Evolutionary conservation across 2,888 invertebrate species (phyloP).

Genomic region (Petrophora chlorosata): DNA sequence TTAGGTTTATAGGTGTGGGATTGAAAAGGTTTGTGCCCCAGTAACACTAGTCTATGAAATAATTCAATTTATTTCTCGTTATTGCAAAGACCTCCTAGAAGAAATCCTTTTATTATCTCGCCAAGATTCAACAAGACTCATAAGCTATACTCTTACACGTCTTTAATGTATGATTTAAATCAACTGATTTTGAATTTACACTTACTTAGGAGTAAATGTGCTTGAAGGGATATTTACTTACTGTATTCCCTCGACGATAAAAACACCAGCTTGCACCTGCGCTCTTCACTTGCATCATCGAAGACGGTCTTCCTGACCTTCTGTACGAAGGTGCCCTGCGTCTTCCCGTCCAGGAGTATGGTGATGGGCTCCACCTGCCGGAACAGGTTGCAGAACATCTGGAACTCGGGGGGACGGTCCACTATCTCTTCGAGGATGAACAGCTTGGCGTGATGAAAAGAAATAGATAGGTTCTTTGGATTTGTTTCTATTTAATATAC

Average conservation of each 20-base stretch:
- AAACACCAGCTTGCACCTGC: slow-evolving; percentile 79
- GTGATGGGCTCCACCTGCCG: slow-evolving; percentile 84
- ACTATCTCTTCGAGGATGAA: slow-evolving; percentile 87
- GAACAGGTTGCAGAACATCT: slow-evolving; percentile 82
- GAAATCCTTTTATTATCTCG: no score
- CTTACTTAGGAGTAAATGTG: not conserved
- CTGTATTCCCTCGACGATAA: slow-evolving; percentile 84
- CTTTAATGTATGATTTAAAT: no score
- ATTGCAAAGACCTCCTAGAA: no score
- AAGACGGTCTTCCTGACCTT: slow-evolving; percentile 72
- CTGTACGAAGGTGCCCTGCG: slow-evolving; percentile 77
- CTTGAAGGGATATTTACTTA: slow-evolving; percentile 50
- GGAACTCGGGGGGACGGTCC: slow-evolving; percentile 86
- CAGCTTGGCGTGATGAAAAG: slow-evolving; percentile 64
- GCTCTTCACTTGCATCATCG: slow-evolving; percentile 49
- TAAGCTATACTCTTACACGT: no score
- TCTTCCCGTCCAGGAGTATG: slow-evolving; percentile 80
- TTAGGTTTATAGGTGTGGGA: no score
- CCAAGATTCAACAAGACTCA: no score
- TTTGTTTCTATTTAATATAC: no score
- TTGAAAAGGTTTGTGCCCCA: no score
- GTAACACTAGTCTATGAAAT: no score
- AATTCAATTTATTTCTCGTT: no score
- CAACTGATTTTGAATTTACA: no score
- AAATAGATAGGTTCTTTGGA: not conserved